Evolutionary conservation across 2,888 invertebrate genomes (phyloP).

Genomic region (Mimas tiliae): DNA sequence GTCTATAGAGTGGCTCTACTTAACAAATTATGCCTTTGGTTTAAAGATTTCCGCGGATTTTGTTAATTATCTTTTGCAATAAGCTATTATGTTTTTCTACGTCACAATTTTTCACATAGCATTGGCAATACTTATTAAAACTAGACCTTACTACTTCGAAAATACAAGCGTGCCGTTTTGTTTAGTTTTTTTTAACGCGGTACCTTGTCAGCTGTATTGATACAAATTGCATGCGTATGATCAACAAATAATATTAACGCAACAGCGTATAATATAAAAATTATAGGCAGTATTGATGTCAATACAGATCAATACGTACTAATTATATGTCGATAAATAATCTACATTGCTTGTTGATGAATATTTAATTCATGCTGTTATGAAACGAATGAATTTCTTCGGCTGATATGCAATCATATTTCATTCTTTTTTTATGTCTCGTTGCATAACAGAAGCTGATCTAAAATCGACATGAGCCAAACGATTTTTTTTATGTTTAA

Average conservation of each 20-base stretch:
- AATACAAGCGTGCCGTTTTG: too few relatives aligned
- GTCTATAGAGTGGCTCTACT: too few relatives aligned
- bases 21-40: too few relatives aligned
- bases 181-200: too few relatives aligned
- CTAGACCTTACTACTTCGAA: too few relatives aligned
- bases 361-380: conserved; percentile 7
- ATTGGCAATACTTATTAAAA: too few relatives aligned
- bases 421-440: neutral
- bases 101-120: too few relatives aligned
- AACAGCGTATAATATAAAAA: neutral
- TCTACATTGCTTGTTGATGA: conserved; percentile 6
- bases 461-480: conserved; percentile 3
- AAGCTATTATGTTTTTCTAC: too few relatives aligned
- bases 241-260: neutral
- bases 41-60: too few relatives aligned
- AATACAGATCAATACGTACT: conserved; percentile 8
- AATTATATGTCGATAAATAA: conserved; percentile 18
- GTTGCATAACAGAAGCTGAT: neutral
- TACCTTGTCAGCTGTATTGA: too few relatives aligned
- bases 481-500: neutral
- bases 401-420: conserved; percentile 5
- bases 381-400: conserved; percentile 18
- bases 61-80: too few relatives aligned
- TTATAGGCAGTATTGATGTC: conserved; percentile 6
- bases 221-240: neutral